These are phyloP conservation scores for Lophius piscatorius DNA, from an alignment of 2,113 vertebrate genomes.

Conservation along the genomic window DNA sequence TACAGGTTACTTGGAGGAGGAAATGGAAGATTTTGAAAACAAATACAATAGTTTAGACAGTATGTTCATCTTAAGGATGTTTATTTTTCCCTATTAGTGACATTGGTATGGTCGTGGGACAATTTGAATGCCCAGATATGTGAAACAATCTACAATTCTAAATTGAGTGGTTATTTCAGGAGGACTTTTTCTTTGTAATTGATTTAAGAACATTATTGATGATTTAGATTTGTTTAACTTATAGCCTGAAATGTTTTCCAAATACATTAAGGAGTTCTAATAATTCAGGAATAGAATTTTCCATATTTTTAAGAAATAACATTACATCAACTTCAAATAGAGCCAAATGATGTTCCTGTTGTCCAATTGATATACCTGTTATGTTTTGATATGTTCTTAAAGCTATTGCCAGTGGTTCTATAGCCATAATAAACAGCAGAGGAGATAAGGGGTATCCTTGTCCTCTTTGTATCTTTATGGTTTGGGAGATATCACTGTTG, in stretches of 20 bases:
- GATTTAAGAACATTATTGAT: too few species aligned
- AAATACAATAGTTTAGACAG: neutral
- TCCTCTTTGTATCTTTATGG: neutral
- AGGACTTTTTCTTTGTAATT: too few species aligned
- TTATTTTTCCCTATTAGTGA: constrained; percentile 5
- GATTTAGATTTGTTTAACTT: neutral
- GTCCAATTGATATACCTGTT: too few species aligned
- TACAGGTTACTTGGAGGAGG: too few species aligned
- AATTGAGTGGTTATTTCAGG: too few species aligned
- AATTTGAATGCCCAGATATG: too few species aligned
- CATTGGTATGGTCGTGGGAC: neutral
- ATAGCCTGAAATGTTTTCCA: neutral
- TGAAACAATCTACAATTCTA: too few species aligned
- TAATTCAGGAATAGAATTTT: neutral
- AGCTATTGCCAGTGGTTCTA: too few species aligned
- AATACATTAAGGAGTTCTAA: neutral
- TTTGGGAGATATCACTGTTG: neutral
- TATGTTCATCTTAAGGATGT: constrained; percentile 8
- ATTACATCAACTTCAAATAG: neutral
- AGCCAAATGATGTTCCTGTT: neutral
- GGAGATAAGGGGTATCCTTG: neutral
- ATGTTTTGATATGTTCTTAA: too few species aligned
- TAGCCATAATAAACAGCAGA: neutral
- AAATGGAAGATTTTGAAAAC: too few species aligned
- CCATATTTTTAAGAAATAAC: neutral